Evolutionary conservation across 2,888 invertebrate species (phyloP).

Genomic region (Phengaris arion): DNA sequence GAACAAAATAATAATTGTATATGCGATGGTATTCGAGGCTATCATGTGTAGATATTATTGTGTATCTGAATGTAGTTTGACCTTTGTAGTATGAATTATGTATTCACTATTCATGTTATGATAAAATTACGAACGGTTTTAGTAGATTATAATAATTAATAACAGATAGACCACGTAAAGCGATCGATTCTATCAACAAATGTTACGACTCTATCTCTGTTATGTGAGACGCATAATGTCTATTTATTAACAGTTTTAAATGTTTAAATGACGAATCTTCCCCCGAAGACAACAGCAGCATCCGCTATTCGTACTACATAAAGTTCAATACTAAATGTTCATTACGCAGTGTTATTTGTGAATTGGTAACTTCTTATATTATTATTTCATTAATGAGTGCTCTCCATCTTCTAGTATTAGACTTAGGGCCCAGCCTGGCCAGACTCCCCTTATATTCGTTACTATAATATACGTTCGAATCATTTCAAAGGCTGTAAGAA

Average conservation of each 20-base stretch:
- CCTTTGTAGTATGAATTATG: conserved; percentile 10
- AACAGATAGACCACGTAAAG: neutral
- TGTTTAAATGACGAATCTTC: neutral
- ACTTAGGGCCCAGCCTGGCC: too few relatives aligned
- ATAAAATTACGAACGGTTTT: neutral
- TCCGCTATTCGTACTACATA: neutral
- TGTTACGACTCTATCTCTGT: neutral
- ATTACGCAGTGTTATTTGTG: too few relatives aligned
- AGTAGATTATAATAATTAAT: neutral
- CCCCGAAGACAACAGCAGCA: neutral
- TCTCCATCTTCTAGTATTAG: too few relatives aligned
- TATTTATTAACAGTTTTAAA: neutral
- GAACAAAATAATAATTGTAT: conserved; percentile 15
- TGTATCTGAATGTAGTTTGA: conserved; percentile 26
- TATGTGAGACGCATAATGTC: neutral
- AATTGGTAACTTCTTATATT: too few relatives aligned
- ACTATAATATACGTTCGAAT: too few relatives aligned
- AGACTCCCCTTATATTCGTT: too few relatives aligned
- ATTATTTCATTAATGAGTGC: too few relatives aligned
- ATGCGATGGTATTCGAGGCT: conserved; percentile 25
- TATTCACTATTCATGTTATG: neutral
- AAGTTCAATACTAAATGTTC: too few relatives aligned
- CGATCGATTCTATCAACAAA: neutral
- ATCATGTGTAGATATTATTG: conserved; percentile 14
- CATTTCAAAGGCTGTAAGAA: too few relatives aligned